Evolutionary conservation across 2,888 invertebrate species (phyloP), one percentile per base, ranked within the genome.

Genomic region (Apodemia zela): DNA sequence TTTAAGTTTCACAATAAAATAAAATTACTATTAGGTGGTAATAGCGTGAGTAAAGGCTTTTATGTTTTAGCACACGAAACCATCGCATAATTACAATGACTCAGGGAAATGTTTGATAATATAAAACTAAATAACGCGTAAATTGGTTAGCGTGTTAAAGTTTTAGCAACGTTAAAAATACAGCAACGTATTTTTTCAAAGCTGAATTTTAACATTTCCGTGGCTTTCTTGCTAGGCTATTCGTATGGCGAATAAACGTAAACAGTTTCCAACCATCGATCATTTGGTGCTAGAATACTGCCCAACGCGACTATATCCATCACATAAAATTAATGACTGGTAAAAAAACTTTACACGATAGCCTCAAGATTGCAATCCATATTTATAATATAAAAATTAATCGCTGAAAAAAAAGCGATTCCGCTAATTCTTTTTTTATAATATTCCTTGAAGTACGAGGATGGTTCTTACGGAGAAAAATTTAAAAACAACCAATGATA

Each of bases 21-120:
- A 18, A 18, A 21, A 33, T 51, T 21, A 51, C 51, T 51, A 51
- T 51, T 18, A 21, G 21, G 54, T 61, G 61, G 54, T 54, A 54
- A 62, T 58, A 58, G 29, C 25, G 45, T 58, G 25, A 58, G 33
- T 21, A 33, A 45, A 47, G 13, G 58, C 42, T 21, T 58, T 62
- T 62, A 62, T 62, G 62, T 38, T 54, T 58, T 45, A 45, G 18
- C 10, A 58, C 62, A 62, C 58, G 62, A 58, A 62, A 62, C 45
- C 18, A 18, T 59, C 35, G 58, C 58, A 29, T 62, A 62, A 58
- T 62, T 58, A 62, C 62, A 42, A 17, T 62, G 58, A 58, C 42
- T 62, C 58, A 62, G 58, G 51, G 13, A 58, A 61, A 17, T 18
- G 33, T 51, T 62, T 62, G 42, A 58, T 38, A 38, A 38, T 62